These are phyloP conservation scores for Rhinogobio ventralis DNA, from an alignment of 2,797 vertebrate genomes.

Conservation along the genomic window DNA sequence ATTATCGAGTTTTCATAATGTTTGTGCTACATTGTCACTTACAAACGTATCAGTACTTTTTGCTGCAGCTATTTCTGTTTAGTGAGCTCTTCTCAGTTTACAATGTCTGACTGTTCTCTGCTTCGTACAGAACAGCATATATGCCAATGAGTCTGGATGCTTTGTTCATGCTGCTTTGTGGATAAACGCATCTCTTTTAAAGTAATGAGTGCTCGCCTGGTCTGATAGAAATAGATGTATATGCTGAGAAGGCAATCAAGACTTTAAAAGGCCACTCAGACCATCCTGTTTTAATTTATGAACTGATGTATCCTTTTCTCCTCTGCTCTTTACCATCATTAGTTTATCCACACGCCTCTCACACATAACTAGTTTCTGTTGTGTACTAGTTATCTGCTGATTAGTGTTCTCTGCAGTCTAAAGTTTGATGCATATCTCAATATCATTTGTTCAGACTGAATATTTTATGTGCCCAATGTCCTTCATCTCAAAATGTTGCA, in stretches of 20 bases:
- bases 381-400: not conserved
- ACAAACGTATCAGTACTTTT: slow-evolving; percentile 30
- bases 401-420: not conserved
- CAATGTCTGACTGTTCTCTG: not conserved
- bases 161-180: not conserved
- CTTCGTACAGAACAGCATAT: not conserved
- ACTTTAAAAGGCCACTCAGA: slow-evolving; percentile 41
- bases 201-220: not conserved
- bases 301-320: not conserved
- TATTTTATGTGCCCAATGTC: slow-evolving; percentile 30
- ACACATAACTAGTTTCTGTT: slow-evolving; percentile 10
- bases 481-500: slow-evolving; percentile 16
- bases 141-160: slow-evolving; percentile 14
- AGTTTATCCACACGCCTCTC: not conserved
- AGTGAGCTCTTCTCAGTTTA: not conserved
- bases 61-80: slow-evolving; percentile 35
- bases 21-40: slow-evolving; percentile 36
- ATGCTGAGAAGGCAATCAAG: slow-evolving; percentile 50
- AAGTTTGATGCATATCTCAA: slow-evolving; percentile 4
- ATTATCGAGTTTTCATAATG: slow-evolving; percentile 47
- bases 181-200: slow-evolving; percentile 5
- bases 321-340: not conserved
- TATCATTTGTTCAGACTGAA: slow-evolving; percentile 33
- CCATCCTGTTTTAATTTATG: slow-evolving; percentile 45
- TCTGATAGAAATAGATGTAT: slow-evolving; percentile 22